A percentile compares a stretch with the other conserved stretches of the same genome.
These are phyloP conservation scores for Apodemus sylvaticus DNA, from an alignment of 2,113 vertebrate genomes.

Conservation along the genomic window DNA sequence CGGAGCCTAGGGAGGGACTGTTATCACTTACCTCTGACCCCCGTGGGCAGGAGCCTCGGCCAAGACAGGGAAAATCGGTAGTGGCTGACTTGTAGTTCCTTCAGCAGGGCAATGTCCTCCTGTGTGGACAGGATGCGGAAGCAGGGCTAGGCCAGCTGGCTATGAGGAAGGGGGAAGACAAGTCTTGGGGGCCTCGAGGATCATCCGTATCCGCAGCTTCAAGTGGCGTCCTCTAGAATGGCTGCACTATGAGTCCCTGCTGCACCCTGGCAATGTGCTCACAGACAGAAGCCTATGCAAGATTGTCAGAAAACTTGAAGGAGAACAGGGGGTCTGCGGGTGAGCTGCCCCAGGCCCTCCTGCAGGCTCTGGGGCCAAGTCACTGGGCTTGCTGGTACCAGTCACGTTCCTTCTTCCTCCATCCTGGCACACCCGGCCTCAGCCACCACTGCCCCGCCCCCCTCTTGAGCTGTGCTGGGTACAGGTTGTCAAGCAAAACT, in stretches of 20 bases:
- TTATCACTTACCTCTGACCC: slow-evolving; percentile 88
- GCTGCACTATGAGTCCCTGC: not conserved
- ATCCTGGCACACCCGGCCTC: no score
- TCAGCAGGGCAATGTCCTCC: slow-evolving; percentile 93
- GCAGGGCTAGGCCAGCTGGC: not conserved
- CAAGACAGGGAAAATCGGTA: slow-evolving; percentile 96
- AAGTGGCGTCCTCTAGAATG: not conserved
- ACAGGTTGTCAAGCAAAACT: not conserved
- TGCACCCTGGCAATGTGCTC: not conserved
- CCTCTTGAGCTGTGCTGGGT: no score
- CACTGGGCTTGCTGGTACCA: no score
- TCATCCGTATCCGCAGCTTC: no score
- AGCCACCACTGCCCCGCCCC: fast-evolving
- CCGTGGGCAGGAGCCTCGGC: slow-evolving; percentile 94
- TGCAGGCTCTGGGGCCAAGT: not conserved
- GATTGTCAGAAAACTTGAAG: not conserved
- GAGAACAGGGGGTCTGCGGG: not conserved
- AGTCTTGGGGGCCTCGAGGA: not conserved
- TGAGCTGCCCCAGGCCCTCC: not conserved
- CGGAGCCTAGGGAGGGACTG: not conserved
- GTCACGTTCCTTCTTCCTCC: not conserved
- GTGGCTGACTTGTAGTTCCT: slow-evolving; percentile 92
- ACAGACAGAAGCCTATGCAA: not conserved
- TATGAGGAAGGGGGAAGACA: not conserved
- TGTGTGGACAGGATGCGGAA: slow-evolving; percentile 71